Conservation (phyloP, 2,113 vertebrate species). For the Pycnonotus jocosus region DNA sequence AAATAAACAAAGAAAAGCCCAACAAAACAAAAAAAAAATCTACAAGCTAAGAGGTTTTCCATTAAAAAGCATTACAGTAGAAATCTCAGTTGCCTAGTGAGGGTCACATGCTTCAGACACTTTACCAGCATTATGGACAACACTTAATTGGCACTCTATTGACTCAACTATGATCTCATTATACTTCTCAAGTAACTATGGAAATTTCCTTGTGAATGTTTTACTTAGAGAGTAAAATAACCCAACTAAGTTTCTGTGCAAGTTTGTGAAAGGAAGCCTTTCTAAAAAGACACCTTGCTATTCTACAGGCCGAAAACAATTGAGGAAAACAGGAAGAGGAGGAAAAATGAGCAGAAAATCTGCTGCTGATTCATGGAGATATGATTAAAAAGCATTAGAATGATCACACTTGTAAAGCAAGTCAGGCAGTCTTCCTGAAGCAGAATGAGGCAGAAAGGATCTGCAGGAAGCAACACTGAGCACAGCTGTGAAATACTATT, state of each 20-base stretch:
- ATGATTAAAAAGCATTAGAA: neutral
- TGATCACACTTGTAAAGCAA: neutral
- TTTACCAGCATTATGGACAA: neutral
- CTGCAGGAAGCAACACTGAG: neutral
- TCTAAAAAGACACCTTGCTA: neutral
- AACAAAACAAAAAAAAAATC: neutral
- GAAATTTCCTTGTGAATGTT: neutral
- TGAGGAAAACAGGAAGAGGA: neutral
- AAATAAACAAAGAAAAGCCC: neutral
- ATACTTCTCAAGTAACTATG: neutral
- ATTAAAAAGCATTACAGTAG: neutral
- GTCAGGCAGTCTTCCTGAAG: neutral
- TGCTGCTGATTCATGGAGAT: neutral
- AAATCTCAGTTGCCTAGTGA: neutral
- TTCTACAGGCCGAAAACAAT: neutral
- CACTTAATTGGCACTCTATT: neutral
- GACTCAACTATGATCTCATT: neutral
- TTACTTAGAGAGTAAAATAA: neutral
- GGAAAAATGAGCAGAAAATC: neutral
- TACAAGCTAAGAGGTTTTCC: neutral
- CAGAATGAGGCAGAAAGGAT: neutral
- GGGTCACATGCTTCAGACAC: neutral
- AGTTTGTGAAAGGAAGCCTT: neutral
- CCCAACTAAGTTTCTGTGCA: neutral
- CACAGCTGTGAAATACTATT: neutral